Evolutionary conservation across 2,888 invertebrate genomes (phyloP).

Genomic region (Volucella zonaria): DNA sequence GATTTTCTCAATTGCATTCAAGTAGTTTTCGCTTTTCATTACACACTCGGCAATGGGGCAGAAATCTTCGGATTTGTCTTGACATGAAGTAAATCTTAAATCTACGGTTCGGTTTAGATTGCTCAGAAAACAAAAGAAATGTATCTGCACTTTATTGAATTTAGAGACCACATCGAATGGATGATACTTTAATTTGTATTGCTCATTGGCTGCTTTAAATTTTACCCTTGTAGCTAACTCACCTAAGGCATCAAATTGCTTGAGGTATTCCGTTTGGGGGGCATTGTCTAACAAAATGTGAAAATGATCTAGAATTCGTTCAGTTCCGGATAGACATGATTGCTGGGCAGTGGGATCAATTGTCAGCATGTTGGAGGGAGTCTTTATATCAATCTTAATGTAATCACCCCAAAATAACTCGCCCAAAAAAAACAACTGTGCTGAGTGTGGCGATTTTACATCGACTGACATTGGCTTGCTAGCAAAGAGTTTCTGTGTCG

Average conservation of each 20-base stretch:
- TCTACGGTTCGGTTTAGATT: slow-evolving; percentile 78
- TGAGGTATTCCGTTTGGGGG: slow-evolving; percentile 80
- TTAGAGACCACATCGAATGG: slow-evolving; percentile 80
- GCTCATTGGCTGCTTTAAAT: slow-evolving; percentile 80
- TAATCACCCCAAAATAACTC: slow-evolving; percentile 83
- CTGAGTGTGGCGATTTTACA: slow-evolving; percentile 82
- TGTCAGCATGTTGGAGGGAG: slow-evolving; percentile 80
- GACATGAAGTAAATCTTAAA: slow-evolving; percentile 76
- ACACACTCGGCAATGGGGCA: slow-evolving; percentile 80
- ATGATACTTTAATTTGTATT: slow-evolving; percentile 78
- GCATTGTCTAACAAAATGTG: slow-evolving; percentile 80
- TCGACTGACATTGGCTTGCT: slow-evolving; percentile 76
- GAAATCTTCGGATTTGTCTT: slow-evolving; percentile 73
- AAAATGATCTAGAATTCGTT: slow-evolving; percentile 81
- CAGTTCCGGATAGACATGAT: slow-evolving; percentile 76
- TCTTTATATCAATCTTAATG: slow-evolving; percentile 76
- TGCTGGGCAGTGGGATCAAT: slow-evolving; percentile 79
- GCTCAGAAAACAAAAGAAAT: slow-evolving; percentile 81
- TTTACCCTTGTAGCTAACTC: slow-evolving; percentile 76
- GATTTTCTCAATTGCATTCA: slow-evolving; percentile 79
- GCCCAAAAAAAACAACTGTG: slow-evolving; percentile 83
- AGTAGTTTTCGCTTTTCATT: slow-evolving; percentile 78
- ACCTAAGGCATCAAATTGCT: slow-evolving; percentile 77
- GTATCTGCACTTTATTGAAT: slow-evolving; percentile 78
- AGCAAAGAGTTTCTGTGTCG: slow-evolving; percentile 68